Conservation (phyloP, 2,888 invertebrate species). For the Oscheius sp. region DNA sequence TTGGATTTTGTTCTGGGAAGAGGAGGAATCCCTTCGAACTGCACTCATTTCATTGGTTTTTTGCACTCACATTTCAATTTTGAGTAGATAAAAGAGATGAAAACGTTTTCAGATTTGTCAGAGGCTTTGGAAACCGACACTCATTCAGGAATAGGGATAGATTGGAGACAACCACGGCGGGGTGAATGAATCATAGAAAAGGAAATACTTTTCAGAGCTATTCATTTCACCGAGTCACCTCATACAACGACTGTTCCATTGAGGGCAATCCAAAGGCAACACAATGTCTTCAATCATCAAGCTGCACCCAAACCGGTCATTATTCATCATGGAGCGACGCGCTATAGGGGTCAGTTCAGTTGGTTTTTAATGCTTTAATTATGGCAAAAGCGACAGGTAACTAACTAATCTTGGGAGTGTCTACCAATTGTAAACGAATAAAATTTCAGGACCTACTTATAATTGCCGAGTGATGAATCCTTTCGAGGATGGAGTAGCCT, state of each 20-base stretch:
- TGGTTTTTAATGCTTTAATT: not conserved
- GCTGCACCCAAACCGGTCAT: conserved; percentile 46
- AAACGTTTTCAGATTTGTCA: not conserved
- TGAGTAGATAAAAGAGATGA: not conserved
- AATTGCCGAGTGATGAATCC: conserved; percentile 53
- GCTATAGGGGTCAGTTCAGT: conserved; percentile 29
- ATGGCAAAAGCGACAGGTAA: not conserved
- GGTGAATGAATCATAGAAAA: too few species aligned
- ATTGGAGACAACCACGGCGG: not conserved
- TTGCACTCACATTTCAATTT: too few species aligned
- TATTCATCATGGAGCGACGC: conserved; percentile 36
- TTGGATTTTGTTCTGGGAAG: not conserved
- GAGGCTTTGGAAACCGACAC: conserved; percentile 3
- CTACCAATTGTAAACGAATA: not conserved
- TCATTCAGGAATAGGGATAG: not conserved
- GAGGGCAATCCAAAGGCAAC: conserved; percentile 7
- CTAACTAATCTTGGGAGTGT: not conserved
- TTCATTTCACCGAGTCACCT: too few species aligned
- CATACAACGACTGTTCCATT: not conserved
- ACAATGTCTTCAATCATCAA: conserved; percentile 21
- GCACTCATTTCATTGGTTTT: not conserved
- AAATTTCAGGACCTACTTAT: conserved; percentile 44
- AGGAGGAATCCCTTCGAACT: not conserved
- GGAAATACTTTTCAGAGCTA: too few species aligned
- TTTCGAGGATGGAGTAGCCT: conserved; percentile 44